A percentile compares a stretch with the other conserved stretches of the same genome.
Evolutionary conservation across 2,888 invertebrate genomes (phyloP).

Genomic region (Copidosoma aretas): DNA sequence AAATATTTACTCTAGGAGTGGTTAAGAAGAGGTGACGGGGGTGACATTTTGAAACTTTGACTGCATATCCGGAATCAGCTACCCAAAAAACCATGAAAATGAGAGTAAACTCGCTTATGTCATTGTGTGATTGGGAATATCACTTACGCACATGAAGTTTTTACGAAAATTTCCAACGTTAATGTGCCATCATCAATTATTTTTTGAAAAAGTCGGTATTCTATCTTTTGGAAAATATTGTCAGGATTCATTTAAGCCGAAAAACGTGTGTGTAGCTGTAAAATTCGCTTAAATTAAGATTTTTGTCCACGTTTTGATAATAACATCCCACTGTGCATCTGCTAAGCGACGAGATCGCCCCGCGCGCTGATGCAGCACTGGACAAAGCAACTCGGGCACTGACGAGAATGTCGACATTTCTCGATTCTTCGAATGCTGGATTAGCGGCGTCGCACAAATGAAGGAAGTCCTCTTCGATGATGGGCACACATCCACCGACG

Average conservation of each 20-base stretch:
- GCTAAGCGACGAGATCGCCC: not conserved
- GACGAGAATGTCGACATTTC: not conserved
- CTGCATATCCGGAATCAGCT: no score
- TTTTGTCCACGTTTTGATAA: not conserved
- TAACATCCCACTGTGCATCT: not conserved
- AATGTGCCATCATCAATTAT: not conserved
- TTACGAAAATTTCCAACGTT: not conserved
- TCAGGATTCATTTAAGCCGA: not conserved
- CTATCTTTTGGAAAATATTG: no score
- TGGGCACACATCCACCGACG: not conserved
- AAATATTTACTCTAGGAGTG: no score
- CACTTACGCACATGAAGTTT: no score
- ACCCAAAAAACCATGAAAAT: no score
- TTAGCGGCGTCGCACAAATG: not conserved
- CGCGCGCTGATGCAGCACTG: not conserved
- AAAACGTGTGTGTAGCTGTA: no score
- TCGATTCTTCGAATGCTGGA: not conserved
- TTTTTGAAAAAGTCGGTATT: no score
- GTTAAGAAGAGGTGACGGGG: no score
- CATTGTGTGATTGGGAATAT: slow-evolving; percentile 4
- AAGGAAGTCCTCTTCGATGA: not conserved
- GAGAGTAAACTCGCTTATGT: not conserved
- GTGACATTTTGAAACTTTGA: no score
- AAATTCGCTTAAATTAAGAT: no score
- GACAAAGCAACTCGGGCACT: not conserved